Evolutionary conservation across 2,113 vertebrate genomes (phyloP), one percentile per base, ranked within the genome.

Genomic region (Peromyscus leucopus): DNA sequence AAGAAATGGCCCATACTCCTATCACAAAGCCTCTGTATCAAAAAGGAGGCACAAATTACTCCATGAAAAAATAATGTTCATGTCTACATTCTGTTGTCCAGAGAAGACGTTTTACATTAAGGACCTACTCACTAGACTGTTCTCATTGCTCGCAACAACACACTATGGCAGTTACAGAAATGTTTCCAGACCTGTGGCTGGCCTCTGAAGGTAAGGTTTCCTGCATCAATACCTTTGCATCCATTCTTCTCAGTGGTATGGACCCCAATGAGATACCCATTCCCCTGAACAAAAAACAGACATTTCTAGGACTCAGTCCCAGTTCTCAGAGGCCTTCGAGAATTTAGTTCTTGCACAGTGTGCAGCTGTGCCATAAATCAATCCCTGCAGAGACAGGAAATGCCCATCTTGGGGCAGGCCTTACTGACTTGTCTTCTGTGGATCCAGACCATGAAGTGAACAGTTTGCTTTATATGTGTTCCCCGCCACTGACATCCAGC

Each of bases 261-360:
- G 61, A 86, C 46, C 26, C 26, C 26, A n/a, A 46, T 22, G 36
- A 69, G 26, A 16, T 33, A 26, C 22, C 48, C 33, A 84, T 78
- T 78, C 51, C 51, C 83, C 72, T 17, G 26, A 82, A 59, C 51
- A 89, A 71, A 67, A 59, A 80, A 46, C 31, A 72, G 59, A n/a
- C 28, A 86, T 82, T 86, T 89, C 83, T 65, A 89, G 46, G 71
- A 86, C 59, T 72, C 78, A 42, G 87, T 42, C 33, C 87, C 88
- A 71, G 75, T 21, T 26, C 59, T 67, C 72, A 82, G 48, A 48
- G 42, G 75, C 42, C n/a, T 11, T 1, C 6, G 15, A 86, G n/a
- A 26, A 91, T 57, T 76, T 71, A 59, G 51, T 86, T 11, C n/a
- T 67, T 87, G 42, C 42, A 12, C 10, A 11, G 36, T 11, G 39